Conservation (phyloP, 2,888 invertebrate genomes). For the Adineta ricciae region DNA sequence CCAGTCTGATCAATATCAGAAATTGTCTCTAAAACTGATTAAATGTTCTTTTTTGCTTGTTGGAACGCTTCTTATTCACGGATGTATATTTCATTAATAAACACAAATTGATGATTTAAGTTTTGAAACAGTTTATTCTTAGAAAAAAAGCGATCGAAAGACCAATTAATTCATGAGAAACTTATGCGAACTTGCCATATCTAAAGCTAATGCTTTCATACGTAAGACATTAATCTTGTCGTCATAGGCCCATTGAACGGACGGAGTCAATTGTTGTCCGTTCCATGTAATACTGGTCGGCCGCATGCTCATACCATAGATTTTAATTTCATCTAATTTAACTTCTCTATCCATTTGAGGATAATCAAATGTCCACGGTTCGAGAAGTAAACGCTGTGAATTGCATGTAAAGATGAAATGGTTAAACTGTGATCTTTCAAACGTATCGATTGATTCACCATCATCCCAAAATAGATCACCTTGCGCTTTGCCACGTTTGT, state of each 20-base stretch:
- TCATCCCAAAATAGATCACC: constrained; percentile 49
- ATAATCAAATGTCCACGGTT: background rate
- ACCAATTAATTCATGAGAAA: background rate
- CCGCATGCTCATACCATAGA: constrained; percentile 21
- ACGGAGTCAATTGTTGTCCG: background rate
- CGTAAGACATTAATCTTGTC: background rate
- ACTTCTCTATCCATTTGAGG: background rate
- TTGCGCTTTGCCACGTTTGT: constrained; percentile 52
- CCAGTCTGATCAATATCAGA: too few species aligned
- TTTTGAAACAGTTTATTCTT: too few species aligned
- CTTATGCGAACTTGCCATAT: background rate
- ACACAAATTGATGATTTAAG: too few species aligned
- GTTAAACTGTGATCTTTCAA: background rate
- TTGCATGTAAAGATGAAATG: constrained; percentile 24
- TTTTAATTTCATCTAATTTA: constrained; percentile 22
- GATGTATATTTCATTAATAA: too few species aligned
- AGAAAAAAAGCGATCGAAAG: too few species aligned
- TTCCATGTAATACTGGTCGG: background rate
- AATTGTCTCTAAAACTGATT: too few species aligned
- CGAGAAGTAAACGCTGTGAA: background rate
- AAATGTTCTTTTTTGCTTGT: too few species aligned
- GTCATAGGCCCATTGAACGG: background rate
- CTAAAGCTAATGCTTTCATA: background rate
- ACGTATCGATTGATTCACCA: constrained; percentile 27
- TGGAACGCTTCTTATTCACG: too few species aligned